Evolutionary conservation across 2,888 invertebrate species (phyloP).

Genomic region (Pristionchus arcanus): DNA sequence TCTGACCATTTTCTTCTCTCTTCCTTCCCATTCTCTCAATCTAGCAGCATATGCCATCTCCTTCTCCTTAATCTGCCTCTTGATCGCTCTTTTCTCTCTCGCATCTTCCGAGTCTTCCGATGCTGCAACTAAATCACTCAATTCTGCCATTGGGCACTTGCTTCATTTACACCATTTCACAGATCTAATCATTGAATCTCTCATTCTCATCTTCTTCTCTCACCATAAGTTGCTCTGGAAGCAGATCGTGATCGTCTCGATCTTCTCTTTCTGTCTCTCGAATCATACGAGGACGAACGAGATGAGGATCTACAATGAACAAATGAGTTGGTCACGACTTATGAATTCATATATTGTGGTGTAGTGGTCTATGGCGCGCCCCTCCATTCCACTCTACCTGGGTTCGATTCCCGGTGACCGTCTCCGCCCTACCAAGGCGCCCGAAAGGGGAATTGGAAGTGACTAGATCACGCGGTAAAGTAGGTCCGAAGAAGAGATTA

Average conservation of each 20-base stretch:
- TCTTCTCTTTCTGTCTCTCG: slow-evolving; percentile 28
- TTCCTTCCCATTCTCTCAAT: slow-evolving; percentile 87
- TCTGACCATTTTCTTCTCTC: slow-evolving; percentile 83
- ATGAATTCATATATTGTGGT: no score
- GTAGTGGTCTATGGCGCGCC: no score
- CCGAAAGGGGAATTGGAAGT: no score
- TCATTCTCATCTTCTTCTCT: neutral
- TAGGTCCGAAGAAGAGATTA: no score
- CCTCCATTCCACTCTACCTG: no score
- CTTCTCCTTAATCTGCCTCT: slow-evolving; percentile 67
- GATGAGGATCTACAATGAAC: slow-evolving; percentile 23
- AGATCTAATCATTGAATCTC: neutral
- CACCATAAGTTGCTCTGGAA: slow-evolving; percentile 21
- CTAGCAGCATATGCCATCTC: slow-evolving; percentile 72
- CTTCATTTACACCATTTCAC: neutral
- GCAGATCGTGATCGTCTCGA: slow-evolving; percentile 16
- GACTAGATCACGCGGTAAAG: no score
- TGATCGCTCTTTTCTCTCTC: slow-evolving; percentile 63
- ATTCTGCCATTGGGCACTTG: neutral
- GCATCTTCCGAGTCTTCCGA: slow-evolving; percentile 73
- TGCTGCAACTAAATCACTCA: neutral
- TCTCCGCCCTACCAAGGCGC: no score
- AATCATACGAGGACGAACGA: slow-evolving; percentile 44
- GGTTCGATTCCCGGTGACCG: no score
- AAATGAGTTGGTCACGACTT: no score